Evolutionary conservation across 1,140 invertebrate species (phyloP), one percentile per base, ranked within the genome.

Genomic region (Drosophila simulans): DNA sequence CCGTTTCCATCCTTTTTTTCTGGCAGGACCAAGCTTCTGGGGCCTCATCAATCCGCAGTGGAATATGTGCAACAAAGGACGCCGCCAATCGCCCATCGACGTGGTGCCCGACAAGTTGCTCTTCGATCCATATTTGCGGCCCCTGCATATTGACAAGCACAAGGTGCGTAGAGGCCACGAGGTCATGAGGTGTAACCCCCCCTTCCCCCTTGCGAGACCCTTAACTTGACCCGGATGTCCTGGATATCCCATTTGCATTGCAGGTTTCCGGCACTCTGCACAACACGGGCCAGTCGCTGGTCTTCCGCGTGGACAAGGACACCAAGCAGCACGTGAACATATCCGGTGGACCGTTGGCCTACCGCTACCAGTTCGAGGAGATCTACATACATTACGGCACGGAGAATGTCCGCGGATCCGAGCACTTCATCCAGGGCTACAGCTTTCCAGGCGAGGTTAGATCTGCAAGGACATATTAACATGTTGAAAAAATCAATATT

Each of bases 41-140:
- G 98, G 98, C 43, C 94, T 98, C 60, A 97, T 99, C 92, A 98
- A 99, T 94, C 97, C 97, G 0, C 97, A 98, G 92, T 99, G 98
- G 98, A 96, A 95, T 85, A 95, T 99, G 93, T 99, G 98, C 93
- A 97, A 95, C 86, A 97, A 97, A 92, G 98, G 98, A 20, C 94
- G 96, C 58, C 94, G 97, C 63, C 98, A 99, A 93, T 98, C 97
- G 56, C 98, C 98, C 15, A 98, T 99, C 80, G 97, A 99, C 93
- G 96, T 99, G 58, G 97, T 98, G 88, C 98, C 98, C 5, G 95
- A 96, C 66, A 96, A 97, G 90, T 94, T 99, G 48, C 94, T 99
- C 25, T 99, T 97, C 93, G 98, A 99, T 94, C 98, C 98, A 4
- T 97, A 97, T 93, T 94, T 99, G 58, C 95, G 96, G 77, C 95